phyloP scores from a whole-genome alignment of 2,113 vertebrate genomes.

The Rhinichthys klamathensis region DNA sequence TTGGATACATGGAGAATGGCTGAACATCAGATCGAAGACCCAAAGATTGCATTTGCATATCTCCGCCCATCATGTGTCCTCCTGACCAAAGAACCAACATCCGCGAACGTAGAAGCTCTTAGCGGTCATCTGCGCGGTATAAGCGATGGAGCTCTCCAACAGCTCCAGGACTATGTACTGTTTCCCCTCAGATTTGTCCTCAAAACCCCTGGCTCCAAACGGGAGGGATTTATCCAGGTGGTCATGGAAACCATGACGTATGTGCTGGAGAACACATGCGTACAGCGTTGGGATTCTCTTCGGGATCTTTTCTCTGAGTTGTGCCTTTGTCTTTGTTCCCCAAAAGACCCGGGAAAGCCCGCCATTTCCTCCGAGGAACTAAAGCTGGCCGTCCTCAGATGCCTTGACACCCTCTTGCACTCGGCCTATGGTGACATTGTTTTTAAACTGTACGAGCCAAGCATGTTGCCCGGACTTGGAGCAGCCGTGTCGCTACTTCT shows the following conservation, averaged over 20 bases:
- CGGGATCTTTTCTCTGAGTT: slow-evolving; percentile 87
- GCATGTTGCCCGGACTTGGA: slow-evolving; percentile 84
- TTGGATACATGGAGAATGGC: slow-evolving; percentile 43
- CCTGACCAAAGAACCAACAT: slow-evolving; percentile 82
- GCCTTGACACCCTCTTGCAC: slow-evolving; percentile 83
- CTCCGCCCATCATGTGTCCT: slow-evolving; percentile 88
- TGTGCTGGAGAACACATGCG: slow-evolving; percentile 81
- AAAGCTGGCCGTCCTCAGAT: slow-evolving; percentile 78
- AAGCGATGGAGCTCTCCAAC: slow-evolving; percentile 83
- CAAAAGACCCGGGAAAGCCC: slow-evolving; percentile 68
- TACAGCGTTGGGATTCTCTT: slow-evolving; percentile 83
- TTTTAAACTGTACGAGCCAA: slow-evolving; percentile 80
- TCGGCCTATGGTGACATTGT: slow-evolving; percentile 81
- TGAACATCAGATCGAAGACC: slow-evolving; percentile 82
- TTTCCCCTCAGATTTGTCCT: slow-evolving; percentile 91
- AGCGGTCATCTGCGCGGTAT: slow-evolving; percentile 73
- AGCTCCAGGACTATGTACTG: slow-evolving; percentile 92
- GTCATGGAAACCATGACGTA: slow-evolving; percentile 80
- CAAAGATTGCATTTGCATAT: slow-evolving; percentile 86
- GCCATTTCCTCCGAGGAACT: slow-evolving; percentile 83
- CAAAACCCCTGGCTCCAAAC: slow-evolving; percentile 78
- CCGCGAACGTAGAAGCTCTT: slow-evolving; percentile 79
- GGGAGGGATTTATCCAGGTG: slow-evolving; percentile 78
- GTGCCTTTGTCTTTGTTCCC: slow-evolving; percentile 83
- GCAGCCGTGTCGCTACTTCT: slow-evolving; percentile 86